phyloP scores from a whole-genome alignment of 2,888 invertebrate genomes.

The Myopa testacea region DNA sequence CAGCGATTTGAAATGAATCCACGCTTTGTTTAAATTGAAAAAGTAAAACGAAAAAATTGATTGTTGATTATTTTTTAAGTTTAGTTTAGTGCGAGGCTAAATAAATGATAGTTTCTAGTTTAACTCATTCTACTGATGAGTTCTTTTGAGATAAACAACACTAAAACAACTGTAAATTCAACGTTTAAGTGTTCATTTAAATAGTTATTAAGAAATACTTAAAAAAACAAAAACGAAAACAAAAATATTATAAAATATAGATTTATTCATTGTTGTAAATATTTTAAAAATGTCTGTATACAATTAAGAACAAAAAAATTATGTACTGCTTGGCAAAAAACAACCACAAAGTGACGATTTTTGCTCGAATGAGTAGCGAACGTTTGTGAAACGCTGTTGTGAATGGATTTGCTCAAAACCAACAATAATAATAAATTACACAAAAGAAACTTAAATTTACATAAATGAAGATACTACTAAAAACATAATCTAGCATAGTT shows the following conservation, averaged over 20 bases:
- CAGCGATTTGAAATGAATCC: background rate
- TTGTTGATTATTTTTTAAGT: constrained; percentile 69
- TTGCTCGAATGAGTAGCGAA: background rate
- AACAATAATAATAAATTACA: constrained; percentile 18
- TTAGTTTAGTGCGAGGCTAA: constrained; percentile 67
- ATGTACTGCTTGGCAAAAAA: background rate
- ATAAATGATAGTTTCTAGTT: constrained; percentile 44
- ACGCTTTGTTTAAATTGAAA: constrained; percentile 39
- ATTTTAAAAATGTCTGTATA: constrained; percentile 9
- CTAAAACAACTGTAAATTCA: background rate
- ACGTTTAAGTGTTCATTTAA: background rate
- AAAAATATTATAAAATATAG: constrained; percentile 7
- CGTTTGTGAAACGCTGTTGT: constrained; percentile 19
- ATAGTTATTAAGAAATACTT: constrained; percentile 33
- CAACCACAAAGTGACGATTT: background rate
- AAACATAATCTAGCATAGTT: background rate
- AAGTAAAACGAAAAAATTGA: constrained; percentile 41
- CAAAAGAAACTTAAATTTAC: constrained; percentile 20
- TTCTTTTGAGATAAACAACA: background rate
- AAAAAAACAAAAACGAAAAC: constrained; percentile 25
- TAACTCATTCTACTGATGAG: background rate
- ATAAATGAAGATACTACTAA: constrained; percentile 10
- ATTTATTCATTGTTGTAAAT: constrained; percentile 26
- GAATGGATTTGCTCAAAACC: background rate
- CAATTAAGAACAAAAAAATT: background rate